These are phyloP conservation scores for Microcebus ravelobensis DNA, from an alignment of 2,113 vertebrate genomes.

Conservation along the genomic window DNA sequence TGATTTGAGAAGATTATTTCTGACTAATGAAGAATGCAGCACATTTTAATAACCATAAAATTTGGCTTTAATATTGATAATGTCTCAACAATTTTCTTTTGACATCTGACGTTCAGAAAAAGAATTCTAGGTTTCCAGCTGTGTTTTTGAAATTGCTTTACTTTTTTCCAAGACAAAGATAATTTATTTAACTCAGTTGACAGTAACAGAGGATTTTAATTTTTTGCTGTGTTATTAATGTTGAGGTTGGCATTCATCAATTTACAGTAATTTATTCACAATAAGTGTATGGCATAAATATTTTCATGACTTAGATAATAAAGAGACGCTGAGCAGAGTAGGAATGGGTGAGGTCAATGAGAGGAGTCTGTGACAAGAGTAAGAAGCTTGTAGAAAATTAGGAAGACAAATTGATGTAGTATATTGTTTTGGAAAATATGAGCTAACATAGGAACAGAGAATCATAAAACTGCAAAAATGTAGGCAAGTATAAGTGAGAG, in stretches of 20 bases:
- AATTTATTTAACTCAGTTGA: slow-evolving; percentile 77
- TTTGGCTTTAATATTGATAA: slow-evolving; percentile 82
- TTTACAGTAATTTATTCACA: slow-evolving; percentile 55
- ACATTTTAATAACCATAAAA: slow-evolving; percentile 84
- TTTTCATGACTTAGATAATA: neutral
- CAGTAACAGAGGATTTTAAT: slow-evolving; percentile 13
- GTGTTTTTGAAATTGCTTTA: slow-evolving; percentile 81
- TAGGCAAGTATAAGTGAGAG: neutral
- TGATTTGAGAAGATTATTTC: slow-evolving; percentile 82
- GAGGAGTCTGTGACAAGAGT: neutral
- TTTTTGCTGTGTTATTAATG: slow-evolving; percentile 62
- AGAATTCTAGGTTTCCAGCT: slow-evolving; percentile 75
- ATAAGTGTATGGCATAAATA: neutral
- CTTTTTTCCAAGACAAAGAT: slow-evolving; percentile 71
- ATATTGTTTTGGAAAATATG: neutral
- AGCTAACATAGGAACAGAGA: neutral
- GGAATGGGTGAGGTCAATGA: neutral
- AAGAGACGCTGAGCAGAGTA: neutral
- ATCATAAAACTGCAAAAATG: neutral
- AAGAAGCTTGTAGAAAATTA: neutral
- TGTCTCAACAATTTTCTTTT: slow-evolving; percentile 80
- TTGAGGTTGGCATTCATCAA: slow-evolving; percentile 71
- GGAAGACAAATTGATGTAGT: neutral
- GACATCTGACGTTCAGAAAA: slow-evolving; percentile 79
- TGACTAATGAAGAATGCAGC: slow-evolving; percentile 80